Conservation (phyloP, 1,140 invertebrate genomes). For the Andrena cerasifolii region DNA sequence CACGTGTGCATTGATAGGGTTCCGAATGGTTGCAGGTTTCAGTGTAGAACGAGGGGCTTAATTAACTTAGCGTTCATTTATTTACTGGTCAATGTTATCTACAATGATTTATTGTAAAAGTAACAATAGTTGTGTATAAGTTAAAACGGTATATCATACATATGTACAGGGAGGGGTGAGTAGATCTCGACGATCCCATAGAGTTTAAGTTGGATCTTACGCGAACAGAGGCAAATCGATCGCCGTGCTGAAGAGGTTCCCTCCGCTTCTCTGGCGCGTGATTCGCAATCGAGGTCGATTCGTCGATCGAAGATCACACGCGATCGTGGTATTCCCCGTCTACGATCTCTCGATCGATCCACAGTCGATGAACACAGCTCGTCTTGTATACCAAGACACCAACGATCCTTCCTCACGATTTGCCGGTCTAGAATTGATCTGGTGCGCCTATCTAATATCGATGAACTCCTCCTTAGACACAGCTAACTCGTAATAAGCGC, state of each 20-base stretch:
- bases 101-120: constrained; percentile 79
- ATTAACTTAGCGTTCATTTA: constrained; percentile 72
- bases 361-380: constrained; percentile 30
- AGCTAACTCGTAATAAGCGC: constrained; percentile 12
- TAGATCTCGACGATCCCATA: neutral
- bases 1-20: too few species aligned
- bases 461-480: constrained; percentile 28
- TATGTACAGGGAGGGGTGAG: constrained; percentile 71
- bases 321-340: constrained; percentile 14
- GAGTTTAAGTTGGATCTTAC: neutral
- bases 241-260: constrained; percentile 9
- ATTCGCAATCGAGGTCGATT: constrained; percentile 44
- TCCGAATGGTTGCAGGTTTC: too few species aligned
- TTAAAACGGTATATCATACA: constrained; percentile 79
- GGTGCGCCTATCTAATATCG: constrained; percentile 33
- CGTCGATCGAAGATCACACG: constrained; percentile 58
- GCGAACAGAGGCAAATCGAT: neutral
- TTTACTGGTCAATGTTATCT: constrained; percentile 75
- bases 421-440: constrained; percentile 7
- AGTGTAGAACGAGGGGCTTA: constrained; percentile 18
- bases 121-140: constrained; percentile 78
- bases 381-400: constrained; percentile 18
- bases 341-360: constrained; percentile 36
- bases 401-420: constrained; percentile 27
- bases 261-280: constrained; percentile 23